Evolutionary conservation across 2,888 invertebrate genomes (phyloP).

Genomic region (Sepioteuthis lessoniana): DNA sequence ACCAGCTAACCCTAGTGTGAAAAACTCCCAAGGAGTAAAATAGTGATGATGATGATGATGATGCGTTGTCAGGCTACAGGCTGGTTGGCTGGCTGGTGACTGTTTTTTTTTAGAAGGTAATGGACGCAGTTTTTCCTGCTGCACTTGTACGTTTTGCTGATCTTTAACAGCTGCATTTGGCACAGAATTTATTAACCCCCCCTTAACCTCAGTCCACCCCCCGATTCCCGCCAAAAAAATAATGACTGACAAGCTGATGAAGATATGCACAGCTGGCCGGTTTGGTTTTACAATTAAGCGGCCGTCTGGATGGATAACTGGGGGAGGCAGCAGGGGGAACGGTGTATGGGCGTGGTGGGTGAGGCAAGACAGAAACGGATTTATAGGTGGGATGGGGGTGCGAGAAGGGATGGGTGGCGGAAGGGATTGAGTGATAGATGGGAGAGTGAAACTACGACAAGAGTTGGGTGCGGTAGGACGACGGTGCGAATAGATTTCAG

Average conservation of each 20-base stretch:
- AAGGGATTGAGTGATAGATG: background rate
- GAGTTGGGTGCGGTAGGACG: background rate
- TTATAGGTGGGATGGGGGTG: too few species aligned
- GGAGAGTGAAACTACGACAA: background rate
- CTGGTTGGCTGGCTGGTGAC: background rate
- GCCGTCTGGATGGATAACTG: background rate
- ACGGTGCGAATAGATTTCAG: background rate
- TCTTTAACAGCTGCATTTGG: conserved; percentile 33
- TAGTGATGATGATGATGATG: too few species aligned
- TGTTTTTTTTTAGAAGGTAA: background rate
- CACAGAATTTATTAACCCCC: background rate
- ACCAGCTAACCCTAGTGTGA: too few species aligned
- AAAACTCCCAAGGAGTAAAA: too few species aligned
- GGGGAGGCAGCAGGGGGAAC: background rate
- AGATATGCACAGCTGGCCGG: background rate
- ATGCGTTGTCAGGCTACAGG: too few species aligned
- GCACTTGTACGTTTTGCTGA: background rate
- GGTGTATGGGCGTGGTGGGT: background rate
- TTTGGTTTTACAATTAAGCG: conserved; percentile 17
- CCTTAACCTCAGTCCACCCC: background rate
- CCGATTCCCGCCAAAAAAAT: background rate
- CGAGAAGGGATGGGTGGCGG: background rate
- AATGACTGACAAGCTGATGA: background rate
- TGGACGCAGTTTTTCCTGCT: background rate
- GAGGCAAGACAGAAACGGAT: background rate